Conservation (phyloP, 2,888 invertebrate species). For the Agonopterix subpropinquella region DNA sequence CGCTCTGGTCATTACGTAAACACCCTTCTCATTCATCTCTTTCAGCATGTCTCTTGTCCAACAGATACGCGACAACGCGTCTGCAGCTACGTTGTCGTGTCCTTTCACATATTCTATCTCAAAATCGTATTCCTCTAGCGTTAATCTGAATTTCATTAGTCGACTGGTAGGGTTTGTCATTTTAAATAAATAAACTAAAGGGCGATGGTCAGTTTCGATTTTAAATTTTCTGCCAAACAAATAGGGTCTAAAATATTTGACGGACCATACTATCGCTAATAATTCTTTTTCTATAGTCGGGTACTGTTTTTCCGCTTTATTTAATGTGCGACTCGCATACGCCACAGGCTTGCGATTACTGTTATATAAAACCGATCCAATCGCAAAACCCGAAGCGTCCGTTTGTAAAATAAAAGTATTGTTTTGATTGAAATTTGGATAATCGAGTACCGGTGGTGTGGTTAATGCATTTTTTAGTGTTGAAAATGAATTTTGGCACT, state of each 20-base stretch:
- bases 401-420: neutral
- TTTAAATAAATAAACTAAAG: neutral
- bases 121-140: conserved; percentile 6
- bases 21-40: neutral
- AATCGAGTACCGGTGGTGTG: conserved; percentile 5
- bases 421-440: conserved; percentile 4
- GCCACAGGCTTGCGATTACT: conserved; percentile 1
- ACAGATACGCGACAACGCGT: conserved; percentile 13
- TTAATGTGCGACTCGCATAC: conserved; percentile 1
- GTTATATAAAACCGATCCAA: conserved; percentile 3
- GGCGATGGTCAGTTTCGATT: neutral
- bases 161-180: neutral
- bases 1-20: neutral
- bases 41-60: too few species aligned
- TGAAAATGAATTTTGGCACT: neutral
- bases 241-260: too few species aligned
- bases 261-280: too few species aligned
- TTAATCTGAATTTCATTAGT: neutral
- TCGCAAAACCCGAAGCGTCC: conserved; percentile 1
- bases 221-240: too few species aligned
- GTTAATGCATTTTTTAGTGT: conserved; percentile 10
- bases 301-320: conserved; percentile 11
- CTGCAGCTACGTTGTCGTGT: conserved; percentile 13
- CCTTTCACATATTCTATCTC: conserved; percentile 15
- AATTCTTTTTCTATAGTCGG: conserved; percentile 12